These are phyloP conservation scores for Mus caroli DNA, from an alignment of 2,797 vertebrate genomes.

Conservation along the genomic window DNA sequence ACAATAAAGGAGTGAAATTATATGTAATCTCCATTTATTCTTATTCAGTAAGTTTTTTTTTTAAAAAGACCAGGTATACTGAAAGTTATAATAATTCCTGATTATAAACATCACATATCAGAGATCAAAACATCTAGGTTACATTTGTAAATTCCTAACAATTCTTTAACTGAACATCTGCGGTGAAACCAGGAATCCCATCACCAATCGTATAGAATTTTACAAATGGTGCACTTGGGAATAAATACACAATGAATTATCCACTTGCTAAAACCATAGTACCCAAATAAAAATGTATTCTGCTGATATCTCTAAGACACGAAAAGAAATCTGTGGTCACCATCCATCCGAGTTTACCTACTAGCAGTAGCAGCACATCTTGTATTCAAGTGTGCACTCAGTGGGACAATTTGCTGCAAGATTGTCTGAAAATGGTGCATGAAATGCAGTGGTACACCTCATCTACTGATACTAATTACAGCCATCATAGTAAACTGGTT, in stretches of 20 bases:
- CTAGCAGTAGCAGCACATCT: neutral
- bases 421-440: neutral
- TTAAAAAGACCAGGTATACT: neutral
- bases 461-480: neutral
- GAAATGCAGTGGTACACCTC: neutral
- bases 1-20: slow-evolving; percentile 41
- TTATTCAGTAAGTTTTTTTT: slow-evolving; percentile 20
- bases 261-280: neutral
- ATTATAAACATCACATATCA: neutral
- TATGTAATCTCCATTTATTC: slow-evolving; percentile 16
- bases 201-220: neutral
- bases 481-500: neutral
- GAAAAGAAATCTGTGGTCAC: neutral
- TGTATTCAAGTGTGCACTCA: neutral
- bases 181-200: neutral
- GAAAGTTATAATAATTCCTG: neutral
- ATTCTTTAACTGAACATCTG: neutral
- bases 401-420: neutral
- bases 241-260: neutral
- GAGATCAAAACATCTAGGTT: neutral
- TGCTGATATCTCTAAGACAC: neutral
- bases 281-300: neutral
- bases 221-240: neutral
- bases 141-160: slow-evolving; percentile 20
- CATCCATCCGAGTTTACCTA: neutral